Base-by-base conservation (phyloP, 2,113 vertebrate species). In the Pangasianodon hypophthalmus region DNA sequence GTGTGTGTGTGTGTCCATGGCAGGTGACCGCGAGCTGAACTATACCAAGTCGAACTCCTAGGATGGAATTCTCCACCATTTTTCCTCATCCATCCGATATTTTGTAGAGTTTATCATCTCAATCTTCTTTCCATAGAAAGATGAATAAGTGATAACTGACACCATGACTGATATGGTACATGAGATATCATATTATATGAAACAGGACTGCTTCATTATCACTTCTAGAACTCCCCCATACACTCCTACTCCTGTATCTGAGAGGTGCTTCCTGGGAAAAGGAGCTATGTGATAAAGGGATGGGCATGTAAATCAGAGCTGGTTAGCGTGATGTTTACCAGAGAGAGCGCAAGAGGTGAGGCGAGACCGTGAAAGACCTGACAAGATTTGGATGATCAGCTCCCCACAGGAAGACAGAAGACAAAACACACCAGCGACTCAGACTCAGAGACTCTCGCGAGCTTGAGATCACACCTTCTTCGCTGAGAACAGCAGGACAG, bases 381-480 rank as follows among this genome's bases (percentile, higher is more conserved):
- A 46, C 37, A 77, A 87, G 24, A 58, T 19, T 48, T 50, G 24
- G 50, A 84, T 14, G 82, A 62, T 37, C 87, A 19, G n/a, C 46
- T 50, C 56, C 82, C 69, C 56, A 56, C 69, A 21, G 41, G 32
- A 19, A 64, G 48, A 83, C 48, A 19, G 21, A 32, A 88, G 46
- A 84, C 24, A 67, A 6, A 89, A 84, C 32, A 84, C 56, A 62
- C 37, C 56, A 84, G 82, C 41, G 37, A 44, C 29, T 46, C 11
- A 44, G 56, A 46, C 21, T 62, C 56, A 46, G 37, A 62, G 82
- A 41, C 9, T 62, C 41, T 60, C 21, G 11, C 1, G 4, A 60
- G 82, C 82, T 84, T 46, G 82, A 44, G 82, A 62, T 84, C 87
- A 88, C 87, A 92, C 87, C 82, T 80, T 73, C 84, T 44, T 77